Base-by-base conservation (phyloP, 2,888 invertebrate species). In the Criorhina ranunculi region DNA sequence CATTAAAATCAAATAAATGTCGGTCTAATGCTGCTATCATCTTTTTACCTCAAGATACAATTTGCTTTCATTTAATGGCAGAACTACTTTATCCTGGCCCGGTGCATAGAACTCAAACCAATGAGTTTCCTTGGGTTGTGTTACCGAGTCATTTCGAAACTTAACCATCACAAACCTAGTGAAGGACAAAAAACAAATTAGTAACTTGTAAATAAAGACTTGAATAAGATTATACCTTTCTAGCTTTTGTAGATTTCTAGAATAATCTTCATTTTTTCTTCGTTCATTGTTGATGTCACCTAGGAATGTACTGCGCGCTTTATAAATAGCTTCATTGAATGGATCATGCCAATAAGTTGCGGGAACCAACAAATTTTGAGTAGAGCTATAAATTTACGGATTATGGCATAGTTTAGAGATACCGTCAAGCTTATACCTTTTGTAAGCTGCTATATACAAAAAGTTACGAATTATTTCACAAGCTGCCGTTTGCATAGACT, bases 271-370 rank as follows among this genome's bases (percentile, higher is more conserved):
- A 89, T 96, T 96, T 7, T 95, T 90, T 0, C 33, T 78, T 0
- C 89, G 87, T 91, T 98, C 98, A 90, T 98, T 98, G 92, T 99
- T 99, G 79, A 99, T 97, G 88, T 98, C 98, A 0, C 98, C 95
- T 4, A 99, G 92, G 90, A 98, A 99, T 19, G 96, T 93, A 90
- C 97, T 98, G 62, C 94, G 93, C 3, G 93, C 88, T 86, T 91
- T 93, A 92, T 99, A 99, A 6, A 93, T 92, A 0, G 93, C 93
- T 90, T 97, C 97, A 89, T 96, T 93, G 3, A 97, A 92, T 0
- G 99, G 98, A 92, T 99, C 98, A 90, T 99, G 98, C 99, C 99
- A 99, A 91, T 98, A 99, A 53, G 98, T 96, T 0, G 98, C 98
- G 92, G 98, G 98, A 0, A 98, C 95, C 1, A 96, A 91, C 1